Conservation (phyloP, 2,113 vertebrate species). For the Hippolais icterina region DNA sequence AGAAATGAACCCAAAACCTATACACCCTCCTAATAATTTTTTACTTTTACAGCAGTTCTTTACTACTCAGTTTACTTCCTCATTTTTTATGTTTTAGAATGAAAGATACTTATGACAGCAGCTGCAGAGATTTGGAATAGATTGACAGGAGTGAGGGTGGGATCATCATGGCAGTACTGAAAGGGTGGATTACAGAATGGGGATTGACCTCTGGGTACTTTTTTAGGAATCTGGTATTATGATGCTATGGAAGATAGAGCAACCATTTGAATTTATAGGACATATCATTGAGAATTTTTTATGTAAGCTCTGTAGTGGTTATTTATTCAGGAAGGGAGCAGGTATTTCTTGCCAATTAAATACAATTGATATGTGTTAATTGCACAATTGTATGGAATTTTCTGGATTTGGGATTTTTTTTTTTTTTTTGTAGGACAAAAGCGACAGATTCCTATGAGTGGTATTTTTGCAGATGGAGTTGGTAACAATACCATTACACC, state of each 20-base stretch:
- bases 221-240: not conserved
- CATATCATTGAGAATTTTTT: not conserved
- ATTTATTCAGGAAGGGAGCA: not conserved
- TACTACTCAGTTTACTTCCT: not conserved
- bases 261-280: not conserved
- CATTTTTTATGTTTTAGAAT: not conserved
- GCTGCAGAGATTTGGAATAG: not conserved
- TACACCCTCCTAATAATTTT: not conserved
- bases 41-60: not conserved
- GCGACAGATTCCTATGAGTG: conserved; percentile 75
- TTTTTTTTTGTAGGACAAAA: conserved; percentile 32
- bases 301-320: not conserved
- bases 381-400: not conserved
- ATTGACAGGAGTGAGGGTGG: not conserved
- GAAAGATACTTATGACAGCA: not conserved
- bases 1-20: not conserved
- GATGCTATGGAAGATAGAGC: not conserved
- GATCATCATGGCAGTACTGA: not conserved
- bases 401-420: not conserved
- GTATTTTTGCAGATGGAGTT: conserved; percentile 81
- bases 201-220: not conserved
- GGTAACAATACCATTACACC: conserved; percentile 75
- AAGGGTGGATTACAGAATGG: not conserved
- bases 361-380: not conserved
- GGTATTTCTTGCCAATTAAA: not conserved